Base-by-base conservation (phyloP, 2,888 invertebrate genomes). In the Sinohyriopsis cumingii region DNA sequence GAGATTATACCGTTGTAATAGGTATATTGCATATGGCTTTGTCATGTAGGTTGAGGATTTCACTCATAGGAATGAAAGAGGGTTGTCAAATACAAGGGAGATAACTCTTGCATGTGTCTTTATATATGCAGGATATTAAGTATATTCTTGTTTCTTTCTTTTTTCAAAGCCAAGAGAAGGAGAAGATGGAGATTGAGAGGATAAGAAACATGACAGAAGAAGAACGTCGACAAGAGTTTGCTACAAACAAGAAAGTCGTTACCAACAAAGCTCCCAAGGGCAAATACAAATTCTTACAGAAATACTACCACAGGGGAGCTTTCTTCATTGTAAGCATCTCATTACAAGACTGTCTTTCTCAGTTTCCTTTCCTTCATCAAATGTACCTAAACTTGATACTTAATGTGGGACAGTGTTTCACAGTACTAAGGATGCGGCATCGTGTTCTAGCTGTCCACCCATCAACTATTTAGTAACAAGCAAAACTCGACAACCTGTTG, bases 281-380 rank as follows among this genome's bases (percentile, higher is more conserved):
- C 73, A 99, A 99, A 92, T 99, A 99, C 92, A 99, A 99, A 91
- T 99, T 99, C 91, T 91, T 99, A 82, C 99, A 99, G 91, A 99
- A 99, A 89, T 99, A 99, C 90, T 99, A 97, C 90, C 99, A 99
- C 92, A 94, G 99, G 87, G 99, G 99, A 90, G 99, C 97, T 5
- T 99, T 99, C 93, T 99, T 96, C 90, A 92, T 99, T 93, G 93
- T 93, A 86, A 89, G 79, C 75, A 6, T 28, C 61, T 63, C 54
- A 22, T 28, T 33, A 55, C 54, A 12, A 28, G 53, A 9, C 24
- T 57, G 1, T 15, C 57, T 12, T 12, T 24, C 57, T 57, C 25
- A 1, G 19, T 28, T 12, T 24, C 19, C 7, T n/a, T 18, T 53
- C 12, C 12, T 53, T 54, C 64, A n/a, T 64, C 7, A 55, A 22